Percentiles rank a stretch among this genome's conserved stretches.
Evolutionary conservation across 2,888 invertebrate species (phyloP).

Genomic region (Melieria picta): DNA sequence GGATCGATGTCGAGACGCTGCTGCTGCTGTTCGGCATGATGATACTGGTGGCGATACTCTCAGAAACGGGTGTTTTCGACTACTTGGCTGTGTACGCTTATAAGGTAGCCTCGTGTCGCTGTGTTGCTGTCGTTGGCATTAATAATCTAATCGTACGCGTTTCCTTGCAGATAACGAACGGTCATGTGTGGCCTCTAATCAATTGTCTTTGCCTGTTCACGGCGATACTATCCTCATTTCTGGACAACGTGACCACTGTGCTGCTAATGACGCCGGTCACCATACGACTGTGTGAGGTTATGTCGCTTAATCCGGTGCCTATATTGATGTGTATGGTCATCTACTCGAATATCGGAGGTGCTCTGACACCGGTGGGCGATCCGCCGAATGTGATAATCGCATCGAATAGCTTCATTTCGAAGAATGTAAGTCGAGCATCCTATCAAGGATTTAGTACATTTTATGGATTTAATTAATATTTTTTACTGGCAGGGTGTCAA

Average conservation of each 20-base stretch:
- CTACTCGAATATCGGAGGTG: constrained; percentile 91
- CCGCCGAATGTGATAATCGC: constrained; percentile 74
- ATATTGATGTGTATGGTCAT: constrained; percentile 89
- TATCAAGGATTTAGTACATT: not conserved
- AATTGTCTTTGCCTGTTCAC: constrained; percentile 77
- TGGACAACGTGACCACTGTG: constrained; percentile 84
- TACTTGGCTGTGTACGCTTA: constrained; percentile 78
- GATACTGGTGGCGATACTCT: constrained; percentile 80
- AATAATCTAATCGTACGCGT: not conserved
- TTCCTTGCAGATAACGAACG: constrained; percentile 71
- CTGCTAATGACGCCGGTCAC: constrained; percentile 81
- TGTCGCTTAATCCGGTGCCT: constrained; percentile 87
- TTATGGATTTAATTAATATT: too few relatives aligned
- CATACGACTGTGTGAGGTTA: constrained; percentile 87
- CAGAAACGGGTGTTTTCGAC: constrained; percentile 83
- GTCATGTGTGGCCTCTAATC: constrained; percentile 79
- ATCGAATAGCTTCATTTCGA: constrained; percentile 64
- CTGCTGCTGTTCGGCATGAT: constrained; percentile 81
- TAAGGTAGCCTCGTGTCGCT: constrained; percentile 67
- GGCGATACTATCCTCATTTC: constrained; percentile 75
- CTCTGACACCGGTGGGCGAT: constrained; percentile 90
- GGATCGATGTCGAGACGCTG: constrained; percentile 81
- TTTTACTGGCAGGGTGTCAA: constrained; percentile 74
- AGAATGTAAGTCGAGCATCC: constrained; percentile 56
- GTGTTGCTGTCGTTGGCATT: too few relatives aligned